These are phyloP conservation scores for Noturus placidus DNA, from an alignment of 2,113 vertebrate species.

Conservation along the genomic window DNA sequence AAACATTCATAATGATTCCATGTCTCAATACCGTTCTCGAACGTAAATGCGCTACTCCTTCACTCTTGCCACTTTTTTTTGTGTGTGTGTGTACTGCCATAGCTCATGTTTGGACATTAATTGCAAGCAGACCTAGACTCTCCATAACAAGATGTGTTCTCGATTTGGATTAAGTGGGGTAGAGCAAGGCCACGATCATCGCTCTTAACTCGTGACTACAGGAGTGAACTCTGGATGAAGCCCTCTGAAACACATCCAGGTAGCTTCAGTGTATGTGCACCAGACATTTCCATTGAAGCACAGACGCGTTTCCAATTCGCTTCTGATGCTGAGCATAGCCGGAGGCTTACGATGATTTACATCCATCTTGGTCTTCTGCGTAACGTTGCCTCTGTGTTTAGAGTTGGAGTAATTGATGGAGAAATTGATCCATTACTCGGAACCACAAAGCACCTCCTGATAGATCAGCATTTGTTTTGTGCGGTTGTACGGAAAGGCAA, in stretches of 20 bases:
- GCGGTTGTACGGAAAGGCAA: neutral
- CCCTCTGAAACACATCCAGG: constrained; percentile 44
- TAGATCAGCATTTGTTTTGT: neutral
- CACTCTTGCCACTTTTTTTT: neutral
- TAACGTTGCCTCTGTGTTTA: neutral
- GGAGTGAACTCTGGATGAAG: constrained; percentile 43
- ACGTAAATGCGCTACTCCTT: constrained; percentile 19
- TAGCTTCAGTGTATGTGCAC: constrained; percentile 15
- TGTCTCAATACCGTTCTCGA: constrained; percentile 1
- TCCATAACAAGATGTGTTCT: constrained; percentile 50
- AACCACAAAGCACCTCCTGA: constrained; percentile 3
- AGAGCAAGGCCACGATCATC: constrained; percentile 35
- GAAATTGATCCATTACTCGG: constrained; percentile 1
- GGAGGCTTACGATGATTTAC: constrained; percentile 31
- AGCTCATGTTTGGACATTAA: constrained; percentile 52
- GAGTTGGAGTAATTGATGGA: neutral
- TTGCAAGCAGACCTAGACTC: constrained; percentile 44
- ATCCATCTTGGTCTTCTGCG: neutral
- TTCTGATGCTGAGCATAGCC: constrained; percentile 21
- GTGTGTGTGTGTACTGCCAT: constrained; percentile 18
- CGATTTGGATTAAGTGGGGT: constrained; percentile 48
- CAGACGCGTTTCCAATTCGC: constrained; percentile 3
- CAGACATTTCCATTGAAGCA: constrained; percentile 28
- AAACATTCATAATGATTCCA: constrained; percentile 13
- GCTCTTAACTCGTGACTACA: constrained; percentile 38